Evolutionary conservation across 2,888 invertebrate genomes (phyloP).

Genomic region (Agapostemon virescens): DNA sequence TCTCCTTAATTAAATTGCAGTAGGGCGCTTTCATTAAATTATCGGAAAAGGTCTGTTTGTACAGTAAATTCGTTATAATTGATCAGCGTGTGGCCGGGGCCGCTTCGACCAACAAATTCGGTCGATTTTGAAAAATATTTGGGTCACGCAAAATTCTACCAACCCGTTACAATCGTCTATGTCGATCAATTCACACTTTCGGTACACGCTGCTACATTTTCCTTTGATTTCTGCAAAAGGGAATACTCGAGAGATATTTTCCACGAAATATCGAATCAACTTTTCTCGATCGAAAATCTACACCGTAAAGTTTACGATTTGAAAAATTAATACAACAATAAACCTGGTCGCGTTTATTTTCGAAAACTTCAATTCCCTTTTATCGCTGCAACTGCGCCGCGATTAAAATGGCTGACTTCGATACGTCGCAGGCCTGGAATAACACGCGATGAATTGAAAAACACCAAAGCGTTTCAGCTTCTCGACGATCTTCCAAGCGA

Average conservation of each 20-base stretch:
- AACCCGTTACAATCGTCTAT: background rate
- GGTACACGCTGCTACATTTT: background rate
- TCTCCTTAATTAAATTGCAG: conserved; percentile 39
- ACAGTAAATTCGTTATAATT: conserved; percentile 40
- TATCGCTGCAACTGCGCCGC: conserved; percentile 36
- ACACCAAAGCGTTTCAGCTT: background rate
- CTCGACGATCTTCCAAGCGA: background rate
- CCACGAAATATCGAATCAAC: background rate
- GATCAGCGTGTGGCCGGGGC: conserved; percentile 11
- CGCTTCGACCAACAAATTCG: background rate
- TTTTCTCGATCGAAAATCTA: too few species aligned
- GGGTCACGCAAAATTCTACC: background rate
- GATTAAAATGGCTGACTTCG: conserved; percentile 37
- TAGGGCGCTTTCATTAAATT: conserved; percentile 40
- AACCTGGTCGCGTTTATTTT: too few species aligned
- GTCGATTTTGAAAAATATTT: background rate
- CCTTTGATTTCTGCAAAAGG: background rate
- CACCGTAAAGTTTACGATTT: too few species aligned
- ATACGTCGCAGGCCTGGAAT: background rate
- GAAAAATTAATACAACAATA: too few species aligned
- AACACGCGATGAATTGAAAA: conserved; percentile 6
- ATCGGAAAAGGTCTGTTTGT: conserved; percentile 31
- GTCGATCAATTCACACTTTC: background rate
- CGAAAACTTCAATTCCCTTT: too few species aligned
- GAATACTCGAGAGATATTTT: background rate